Evolutionary conservation across 2,888 invertebrate species (phyloP).

Genomic region (Agrochola macilenta): DNA sequence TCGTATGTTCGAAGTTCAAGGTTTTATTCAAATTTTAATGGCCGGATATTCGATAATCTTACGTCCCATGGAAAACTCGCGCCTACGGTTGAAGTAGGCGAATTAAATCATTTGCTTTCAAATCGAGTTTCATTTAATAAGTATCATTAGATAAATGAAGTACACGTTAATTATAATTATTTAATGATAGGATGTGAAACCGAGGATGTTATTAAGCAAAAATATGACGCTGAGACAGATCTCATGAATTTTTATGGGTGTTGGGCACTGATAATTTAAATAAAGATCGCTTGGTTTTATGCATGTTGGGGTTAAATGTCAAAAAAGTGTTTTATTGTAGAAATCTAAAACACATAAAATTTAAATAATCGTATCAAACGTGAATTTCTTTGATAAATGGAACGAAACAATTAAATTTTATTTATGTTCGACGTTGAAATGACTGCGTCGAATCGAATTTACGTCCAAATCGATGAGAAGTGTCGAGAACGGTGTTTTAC

Average conservation of each 20-base stretch:
- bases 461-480: slow-evolving; percentile 48
- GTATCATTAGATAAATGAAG: slow-evolving; percentile 59
- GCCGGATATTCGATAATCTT: slow-evolving; percentile 54
- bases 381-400: slow-evolving; percentile 40
- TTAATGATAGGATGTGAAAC: slow-evolving; percentile 63
- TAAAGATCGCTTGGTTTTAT: slow-evolving; percentile 18
- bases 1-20: slow-evolving; percentile 48
- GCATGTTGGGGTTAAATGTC: slow-evolving; percentile 23
- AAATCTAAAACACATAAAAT: slow-evolving; percentile 46
- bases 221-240: slow-evolving; percentile 45
- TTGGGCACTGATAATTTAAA: slow-evolving; percentile 5
- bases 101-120: slow-evolving; percentile 61
- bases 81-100: slow-evolving; percentile 39
- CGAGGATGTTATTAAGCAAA: slow-evolving; percentile 55
- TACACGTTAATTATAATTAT: slow-evolving; percentile 63
- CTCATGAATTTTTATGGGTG: slow-evolving; percentile 30
- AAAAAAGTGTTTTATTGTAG: slow-evolving; percentile 35
- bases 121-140: slow-evolving; percentile 62
- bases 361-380: slow-evolving; percentile 33
- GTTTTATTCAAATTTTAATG: slow-evolving; percentile 46
- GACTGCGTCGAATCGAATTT: slow-evolving; percentile 55
- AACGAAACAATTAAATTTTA: slow-evolving; percentile 55
- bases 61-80: slow-evolving; percentile 46
- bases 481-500: slow-evolving; percentile 33
- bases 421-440: slow-evolving; percentile 39